A percentile compares a stretch with the other conserved stretches of the same genome.
phyloP scores from a whole-genome alignment of 2,797 vertebrate genomes.

The Tadarida brasiliensis region DNA sequence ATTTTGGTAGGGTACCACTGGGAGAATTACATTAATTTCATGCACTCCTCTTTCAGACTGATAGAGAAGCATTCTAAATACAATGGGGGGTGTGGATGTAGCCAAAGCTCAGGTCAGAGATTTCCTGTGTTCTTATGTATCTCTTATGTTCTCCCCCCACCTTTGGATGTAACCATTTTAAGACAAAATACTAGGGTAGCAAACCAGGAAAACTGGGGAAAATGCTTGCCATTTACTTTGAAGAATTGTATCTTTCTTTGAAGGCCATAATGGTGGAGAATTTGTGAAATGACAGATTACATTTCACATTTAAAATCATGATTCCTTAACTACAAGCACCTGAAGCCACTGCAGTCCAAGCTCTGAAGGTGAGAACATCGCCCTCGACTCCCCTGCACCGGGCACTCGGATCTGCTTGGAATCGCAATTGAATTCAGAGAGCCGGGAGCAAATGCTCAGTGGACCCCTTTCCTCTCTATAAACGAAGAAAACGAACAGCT shows the following conservation, averaged over 20 bases:
- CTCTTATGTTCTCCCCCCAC: neutral
- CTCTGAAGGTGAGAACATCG: conserved; percentile 89
- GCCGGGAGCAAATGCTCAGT: conserved; percentile 81
- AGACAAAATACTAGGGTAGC: neutral
- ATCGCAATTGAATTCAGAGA: conserved; percentile 74
- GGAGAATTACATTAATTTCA: conserved; percentile 56
- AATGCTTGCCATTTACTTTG: neutral
- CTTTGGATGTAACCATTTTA: neutral
- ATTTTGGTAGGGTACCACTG: neutral
- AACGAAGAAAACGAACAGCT: conserved; percentile 66
- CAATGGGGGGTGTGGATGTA: neutral
- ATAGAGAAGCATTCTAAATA: neutral
- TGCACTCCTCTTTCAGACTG: neutral
- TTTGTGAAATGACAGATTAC: conserved; percentile 36
- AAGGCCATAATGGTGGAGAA: neutral
- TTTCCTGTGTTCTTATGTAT: neutral
- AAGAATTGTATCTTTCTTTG: neutral
- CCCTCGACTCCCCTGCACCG: conserved; percentile 67
- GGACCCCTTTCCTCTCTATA: conserved; percentile 69
- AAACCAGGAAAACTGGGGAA: neutral
- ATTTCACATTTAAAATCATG: conserved; percentile 84
- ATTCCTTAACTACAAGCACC: conserved; percentile 94
- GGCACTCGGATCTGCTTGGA: neutral
- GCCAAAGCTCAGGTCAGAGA: neutral
- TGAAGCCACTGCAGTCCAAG: conserved; percentile 96